Conservation (phyloP, 2,888 invertebrate genomes). For the Ecliptopera silaceata region DNA sequence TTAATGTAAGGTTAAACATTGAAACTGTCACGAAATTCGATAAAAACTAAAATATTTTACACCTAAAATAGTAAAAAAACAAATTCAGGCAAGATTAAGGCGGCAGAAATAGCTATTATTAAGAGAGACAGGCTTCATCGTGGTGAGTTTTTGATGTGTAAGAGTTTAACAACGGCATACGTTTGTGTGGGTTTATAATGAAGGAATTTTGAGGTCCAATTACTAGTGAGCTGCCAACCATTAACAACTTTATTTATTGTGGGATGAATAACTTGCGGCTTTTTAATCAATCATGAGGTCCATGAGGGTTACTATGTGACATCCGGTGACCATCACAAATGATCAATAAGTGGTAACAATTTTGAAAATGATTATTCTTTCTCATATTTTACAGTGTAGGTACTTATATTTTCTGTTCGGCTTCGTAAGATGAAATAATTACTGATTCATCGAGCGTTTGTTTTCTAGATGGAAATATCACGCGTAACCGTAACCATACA, state of each 20-base stretch:
- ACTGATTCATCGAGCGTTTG: no score
- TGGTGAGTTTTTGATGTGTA: conserved; percentile 28
- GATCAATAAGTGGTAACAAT: conserved; percentile 57
- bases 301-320: conserved; percentile 62
- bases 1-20: background rate
- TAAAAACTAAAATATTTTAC: conserved; percentile 2
- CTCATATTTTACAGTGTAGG: background rate
- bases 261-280: conserved; percentile 74
- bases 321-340: conserved; percentile 65
- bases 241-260: conserved; percentile 78
- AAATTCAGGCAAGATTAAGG: conserved; percentile 10
- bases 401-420: no score
- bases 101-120: conserved; percentile 28
- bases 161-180: conserved; percentile 31
- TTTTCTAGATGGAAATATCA: no score
- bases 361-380: conserved; percentile 12
- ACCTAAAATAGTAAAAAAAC: conserved; percentile 16
- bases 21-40: background rate
- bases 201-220: conserved; percentile 74
- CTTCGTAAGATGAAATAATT: background rate
- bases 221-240: conserved; percentile 63
- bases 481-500: no score
- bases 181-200: conserved; percentile 53
- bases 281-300: conserved; percentile 78
- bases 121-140: conserved; percentile 27